Evolutionary conservation across 2,113 vertebrate species (phyloP), one percentile per base, ranked within the genome.

Genomic region (Amphilophus citrinellus): DNA sequence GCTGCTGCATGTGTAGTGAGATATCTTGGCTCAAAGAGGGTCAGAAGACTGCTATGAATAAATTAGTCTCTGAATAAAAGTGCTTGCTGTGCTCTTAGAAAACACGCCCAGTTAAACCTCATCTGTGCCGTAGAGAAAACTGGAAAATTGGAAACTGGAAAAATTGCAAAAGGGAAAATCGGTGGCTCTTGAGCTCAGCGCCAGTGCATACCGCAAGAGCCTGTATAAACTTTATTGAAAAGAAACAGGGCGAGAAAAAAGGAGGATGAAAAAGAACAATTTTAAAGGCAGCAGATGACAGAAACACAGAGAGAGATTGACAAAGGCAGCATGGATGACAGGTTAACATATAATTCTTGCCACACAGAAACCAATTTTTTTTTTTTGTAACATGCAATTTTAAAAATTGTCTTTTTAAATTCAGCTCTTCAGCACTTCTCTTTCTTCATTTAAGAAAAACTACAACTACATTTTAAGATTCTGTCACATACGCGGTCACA

Each of bases 261-360:
- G 22, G 37, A 61, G 42, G 82, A 44, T 18, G 24, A 60, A 47
- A 7, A 13, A 27, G 30, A 68, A 63, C 30, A 44, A 50, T 53
- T 53, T 11, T 18, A 76, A 75, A 84, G 66, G 71, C 10, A 37
- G 44, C 20, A 63, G 85, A 81, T 71, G 76, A 77, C 7, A n/a
- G 53, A 39, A 61, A 30, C 50, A 84, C 9, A 84, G 56, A 10
- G 24, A 76, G 53, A 61, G 20, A 27, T 53, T 77, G 47, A 35
- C 56, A 68, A 42, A 63, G 20, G 61, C 58, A 58, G 7, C 37
- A 56, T 53, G 56, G 59, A 63, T 39, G 85, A 68, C 60, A 2
- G 68, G 73, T 37, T 82, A 68, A 65, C 61, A 18, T 35, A 57
- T 77, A 18, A 80, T 24, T 66, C 20, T 4, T 14, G 24, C 24